A percentile compares a stretch with the other conserved stretches of the same genome.
Conservation (phyloP, 2,113 vertebrate genomes). For the Zeus faber region DNA sequence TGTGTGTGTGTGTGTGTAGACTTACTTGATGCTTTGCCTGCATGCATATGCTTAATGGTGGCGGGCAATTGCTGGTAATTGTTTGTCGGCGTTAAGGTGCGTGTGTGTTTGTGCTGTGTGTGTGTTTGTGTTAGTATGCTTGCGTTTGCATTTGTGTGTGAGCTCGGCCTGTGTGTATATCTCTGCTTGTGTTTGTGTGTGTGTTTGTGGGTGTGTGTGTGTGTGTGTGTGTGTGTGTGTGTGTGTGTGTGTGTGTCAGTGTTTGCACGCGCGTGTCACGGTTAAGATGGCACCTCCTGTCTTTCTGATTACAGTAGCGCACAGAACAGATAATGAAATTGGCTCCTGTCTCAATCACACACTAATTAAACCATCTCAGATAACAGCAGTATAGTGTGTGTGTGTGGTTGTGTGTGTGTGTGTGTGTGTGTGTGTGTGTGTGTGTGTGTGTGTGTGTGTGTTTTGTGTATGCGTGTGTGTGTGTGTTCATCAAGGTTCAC, state of each 20-base stretch:
- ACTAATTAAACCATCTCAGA: slow-evolving; percentile 39
- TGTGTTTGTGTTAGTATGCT: too few relatives aligned
- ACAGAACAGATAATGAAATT: slow-evolving; percentile 39
- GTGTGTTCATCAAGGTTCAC: too few relatives aligned
- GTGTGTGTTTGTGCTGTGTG: too few relatives aligned
- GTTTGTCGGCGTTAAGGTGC: slow-evolving; percentile 36
- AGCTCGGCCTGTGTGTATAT: neutral
- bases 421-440: neutral
- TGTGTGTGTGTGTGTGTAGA: too few relatives aligned
- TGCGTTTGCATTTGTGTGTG: neutral
- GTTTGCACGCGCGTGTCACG: slow-evolving; percentile 2
- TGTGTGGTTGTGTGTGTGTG: neutral
- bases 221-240: neutral
- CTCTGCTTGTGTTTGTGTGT: neutral
- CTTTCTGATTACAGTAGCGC: slow-evolving; percentile 35
- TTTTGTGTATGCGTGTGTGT: slow-evolving; percentile 1
- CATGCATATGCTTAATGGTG: slow-evolving; percentile 4
- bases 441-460: slow-evolving; percentile 13
- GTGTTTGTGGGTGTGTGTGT: neutral
- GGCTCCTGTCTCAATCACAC: slow-evolving; percentile 26
- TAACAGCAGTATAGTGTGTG: slow-evolving; percentile 13
- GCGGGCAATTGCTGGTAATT: neutral
- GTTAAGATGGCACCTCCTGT: slow-evolving; percentile 17
- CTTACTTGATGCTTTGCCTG: too few relatives aligned
- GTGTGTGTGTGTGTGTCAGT: slow-evolving; percentile 9